Evolutionary conservation across 2,797 vertebrate species (phyloP), one percentile per base, ranked within the genome.

Genomic region (Cichlasoma orientale): DNA sequence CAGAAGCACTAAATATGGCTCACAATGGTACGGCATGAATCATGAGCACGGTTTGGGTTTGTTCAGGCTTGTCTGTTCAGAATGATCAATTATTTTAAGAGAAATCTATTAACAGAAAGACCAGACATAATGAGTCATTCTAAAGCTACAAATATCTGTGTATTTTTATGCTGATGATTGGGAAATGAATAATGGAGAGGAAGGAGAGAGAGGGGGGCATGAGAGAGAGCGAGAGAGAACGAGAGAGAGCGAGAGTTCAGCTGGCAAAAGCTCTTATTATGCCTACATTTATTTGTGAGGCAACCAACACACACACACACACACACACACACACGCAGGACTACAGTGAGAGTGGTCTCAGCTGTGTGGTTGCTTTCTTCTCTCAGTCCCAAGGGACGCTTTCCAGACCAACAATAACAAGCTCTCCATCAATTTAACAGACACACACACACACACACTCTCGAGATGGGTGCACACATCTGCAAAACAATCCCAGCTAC

Each of bases 371-470:
- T 89, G 82, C 84, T 31, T 78, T 89, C 89, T 83, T 84, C 78
- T 77, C 75, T 83, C 59, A 56, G 82, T 90, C 92, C 79, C 75
- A 10, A 74, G 85, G 91, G 91, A 90, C 57, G 41, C 56, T 86
- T 84, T 90, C 77, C 80, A 86, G 80, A 92, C 89, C 88, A 86
- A 91, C 87, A 92, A 92, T 83, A 93, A 93, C 81, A 90, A 90
- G 87, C 80, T 80, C 86, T 84, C 82, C 83, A 90, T 92, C 88
- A 84, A 72, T 89, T 79, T 44, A 75, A 84, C 63, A 82, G 70
- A 61, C 27, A 61, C 29, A 72, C 31, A 23, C 68, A 74, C n/a
- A 33, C 27, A 52, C 23, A 57, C 56, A 77, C 47, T 59, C 44
- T 58, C 44, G 61, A 14, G 25, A 68, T 21, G 72, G 13, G 82